Base-by-base conservation (phyloP, 2,113 vertebrate species). In the Neoarius graeffei region DNA sequence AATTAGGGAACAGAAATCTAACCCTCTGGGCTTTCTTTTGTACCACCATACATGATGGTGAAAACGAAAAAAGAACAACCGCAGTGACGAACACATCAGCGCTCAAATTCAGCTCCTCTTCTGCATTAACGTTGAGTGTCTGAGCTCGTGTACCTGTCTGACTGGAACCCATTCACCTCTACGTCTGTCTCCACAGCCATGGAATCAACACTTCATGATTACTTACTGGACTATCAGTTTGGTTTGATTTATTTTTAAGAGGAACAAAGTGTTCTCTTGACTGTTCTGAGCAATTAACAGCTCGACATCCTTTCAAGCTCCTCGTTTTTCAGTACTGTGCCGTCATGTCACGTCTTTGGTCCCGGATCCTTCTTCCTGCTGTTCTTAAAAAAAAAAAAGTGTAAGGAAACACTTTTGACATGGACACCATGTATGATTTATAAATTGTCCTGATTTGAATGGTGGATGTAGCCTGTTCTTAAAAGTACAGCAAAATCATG, bases 1-100 rank as follows among this genome's bases (percentile, higher is more conserved):
- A 56, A n/a, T 67, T 62, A 56, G 87, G 87, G 81, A 77, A 77
- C 82, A 56, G 81, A 87, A 52, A 19, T 25, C 30, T 27, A 56
- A 35, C 35, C 35, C 7, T 54, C 54, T 52, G 42, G 66, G 60
- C 11, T 52, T 19, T 87, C 1, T 54, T 77, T 83, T 56, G 57
- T 35, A 83, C n/a, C 48, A 48, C 71, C 23, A 10, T 30, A 52
- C 74, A 27, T 66, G 20, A 6, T 7, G 13, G 57, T 59, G 27
- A 50, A 25, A 20, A 56, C 66, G 57, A 23, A 87, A 64, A 11
- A 52, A 81, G 54, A 81, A 81, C 54, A 60, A 35, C 80, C 27
- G 42, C 80, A 13, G 80, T 62, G 57, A 82, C 27, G 3, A 35
- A 69, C 30, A 6, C 56, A 11, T 82, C 80, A 25, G 80, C 27